A percentile compares a stretch with the other conserved stretches of the same genome.
Evolutionary conservation across 1,140 invertebrate genomes (phyloP).

Genomic region (Nasonia vitripennis): DNA sequence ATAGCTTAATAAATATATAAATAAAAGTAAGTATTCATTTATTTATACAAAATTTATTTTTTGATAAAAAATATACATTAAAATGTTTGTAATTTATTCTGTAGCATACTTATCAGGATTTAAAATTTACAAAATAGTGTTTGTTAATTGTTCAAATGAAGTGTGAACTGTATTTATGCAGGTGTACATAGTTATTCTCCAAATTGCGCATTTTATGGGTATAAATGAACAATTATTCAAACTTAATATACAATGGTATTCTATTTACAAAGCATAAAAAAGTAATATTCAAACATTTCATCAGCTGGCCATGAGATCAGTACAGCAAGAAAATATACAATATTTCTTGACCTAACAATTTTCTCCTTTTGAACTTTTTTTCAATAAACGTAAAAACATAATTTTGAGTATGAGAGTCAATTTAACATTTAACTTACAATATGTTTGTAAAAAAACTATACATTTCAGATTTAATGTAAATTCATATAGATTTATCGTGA

Average conservation of each 20-base stretch:
- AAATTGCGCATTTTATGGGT: slow-evolving; percentile 3
- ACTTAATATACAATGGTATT: not conserved
- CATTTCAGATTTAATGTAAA: too few relatives aligned
- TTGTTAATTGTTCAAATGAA: not conserved
- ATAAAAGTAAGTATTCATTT: not conserved
- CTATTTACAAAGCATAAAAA: slow-evolving; percentile 33
- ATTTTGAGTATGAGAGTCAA: not conserved
- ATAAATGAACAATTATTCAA: not conserved
- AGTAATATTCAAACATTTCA: slow-evolving; percentile 11
- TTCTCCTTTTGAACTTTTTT: not conserved
- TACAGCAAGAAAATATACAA: slow-evolving; percentile 14
- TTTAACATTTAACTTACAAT: slow-evolving; percentile 1
- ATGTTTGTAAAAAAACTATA: not conserved
- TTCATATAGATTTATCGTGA: not conserved
- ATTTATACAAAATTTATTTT: slow-evolving; percentile 6
- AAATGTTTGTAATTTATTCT: slow-evolving; percentile 1
- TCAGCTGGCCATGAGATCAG: slow-evolving; percentile 23
- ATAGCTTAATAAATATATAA: not conserved
- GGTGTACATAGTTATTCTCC: not conserved
- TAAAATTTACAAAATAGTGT: not conserved
- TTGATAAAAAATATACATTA: slow-evolving; percentile 28
- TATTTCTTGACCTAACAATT: slow-evolving; percentile 13
- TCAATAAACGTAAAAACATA: not conserved
- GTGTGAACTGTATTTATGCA: not conserved
- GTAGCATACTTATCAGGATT: not conserved